Percentiles rank a stretch among this genome's conserved stretches.
phyloP scores from a whole-genome alignment of 1,140 invertebrate genomes.

The Drosophila burlai region DNA sequence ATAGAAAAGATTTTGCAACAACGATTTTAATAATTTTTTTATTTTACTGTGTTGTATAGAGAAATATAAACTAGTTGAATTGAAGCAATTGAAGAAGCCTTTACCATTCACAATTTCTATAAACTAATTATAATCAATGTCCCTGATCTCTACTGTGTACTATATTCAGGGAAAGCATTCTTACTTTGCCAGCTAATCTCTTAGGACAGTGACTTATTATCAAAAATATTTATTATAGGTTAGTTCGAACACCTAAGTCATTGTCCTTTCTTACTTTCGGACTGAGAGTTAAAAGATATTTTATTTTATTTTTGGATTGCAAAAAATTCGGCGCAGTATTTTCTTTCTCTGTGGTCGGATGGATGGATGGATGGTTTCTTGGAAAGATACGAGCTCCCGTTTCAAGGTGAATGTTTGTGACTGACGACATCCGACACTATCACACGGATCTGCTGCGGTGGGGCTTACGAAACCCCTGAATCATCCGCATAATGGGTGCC shows the following conservation, averaged over 20 bases:
- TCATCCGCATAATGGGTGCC: constrained; percentile 68
- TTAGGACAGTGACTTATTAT: not conserved
- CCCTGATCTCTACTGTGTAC: not conserved
- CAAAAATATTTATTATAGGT: not conserved
- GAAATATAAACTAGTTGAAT: too few species aligned
- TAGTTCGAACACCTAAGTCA: not conserved
- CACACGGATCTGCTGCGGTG: constrained; percentile 65
- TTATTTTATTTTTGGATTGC: not conserved
- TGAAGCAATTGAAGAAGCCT: not conserved
- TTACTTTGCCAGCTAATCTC: not conserved
- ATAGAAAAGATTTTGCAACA: not conserved
- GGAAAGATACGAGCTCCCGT: constrained; percentile 48
- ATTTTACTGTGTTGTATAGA: too few species aligned
- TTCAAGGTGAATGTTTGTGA: constrained; percentile 77
- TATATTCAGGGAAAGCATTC: too few species aligned
- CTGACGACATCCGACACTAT: constrained; percentile 47
- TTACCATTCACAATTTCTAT: not conserved
- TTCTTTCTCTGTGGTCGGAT: constrained; percentile 29
- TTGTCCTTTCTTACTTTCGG: not conserved
- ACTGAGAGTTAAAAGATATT: not conserved
- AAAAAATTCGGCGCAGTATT: not conserved
- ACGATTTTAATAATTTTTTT: too few species aligned
- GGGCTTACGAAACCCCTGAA: constrained; percentile 69
- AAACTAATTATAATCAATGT: too few species aligned
- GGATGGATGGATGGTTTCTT: constrained; percentile 30